Conservation (phyloP, 1,140 invertebrate genomes). For the Ceratina calcarata region DNA sequence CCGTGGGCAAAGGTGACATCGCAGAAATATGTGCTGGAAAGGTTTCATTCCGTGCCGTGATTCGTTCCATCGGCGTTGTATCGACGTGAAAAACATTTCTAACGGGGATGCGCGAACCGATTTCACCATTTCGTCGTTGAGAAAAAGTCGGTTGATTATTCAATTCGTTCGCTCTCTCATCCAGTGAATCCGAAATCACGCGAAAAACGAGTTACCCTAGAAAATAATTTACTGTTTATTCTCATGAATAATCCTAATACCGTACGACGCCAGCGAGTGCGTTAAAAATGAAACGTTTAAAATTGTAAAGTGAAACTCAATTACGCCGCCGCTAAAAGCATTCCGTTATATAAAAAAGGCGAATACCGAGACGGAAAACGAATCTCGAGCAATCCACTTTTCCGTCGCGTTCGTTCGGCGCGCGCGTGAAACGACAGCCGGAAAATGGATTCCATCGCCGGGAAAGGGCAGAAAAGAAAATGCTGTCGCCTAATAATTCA, state of each 20-base stretch:
- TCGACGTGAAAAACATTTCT: neutral
- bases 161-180: no score
- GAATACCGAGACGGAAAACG: neutral
- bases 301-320: no score
- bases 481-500: slow-evolving; percentile 61
- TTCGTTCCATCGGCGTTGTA: no score
- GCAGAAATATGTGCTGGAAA: slow-evolving; percentile 6
- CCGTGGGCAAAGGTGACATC: slow-evolving; percentile 20
- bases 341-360: neutral
- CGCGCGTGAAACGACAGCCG: neutral
- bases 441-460: slow-evolving; percentile 14
- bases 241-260: no score
- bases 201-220: no score
- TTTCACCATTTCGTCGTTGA: slow-evolving; percentile 4
- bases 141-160: no score
- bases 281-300: no score
- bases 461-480: slow-evolving; percentile 1
- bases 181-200: no score
- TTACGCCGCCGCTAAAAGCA: no score
- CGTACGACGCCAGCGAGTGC: no score
- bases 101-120: neutral
- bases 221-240: no score
- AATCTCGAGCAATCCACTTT: neutral
- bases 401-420: neutral
- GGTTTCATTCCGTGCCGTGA: neutral